Conservation (phyloP, 2,113 vertebrate species). For the Ceyx melanurus region DNA sequence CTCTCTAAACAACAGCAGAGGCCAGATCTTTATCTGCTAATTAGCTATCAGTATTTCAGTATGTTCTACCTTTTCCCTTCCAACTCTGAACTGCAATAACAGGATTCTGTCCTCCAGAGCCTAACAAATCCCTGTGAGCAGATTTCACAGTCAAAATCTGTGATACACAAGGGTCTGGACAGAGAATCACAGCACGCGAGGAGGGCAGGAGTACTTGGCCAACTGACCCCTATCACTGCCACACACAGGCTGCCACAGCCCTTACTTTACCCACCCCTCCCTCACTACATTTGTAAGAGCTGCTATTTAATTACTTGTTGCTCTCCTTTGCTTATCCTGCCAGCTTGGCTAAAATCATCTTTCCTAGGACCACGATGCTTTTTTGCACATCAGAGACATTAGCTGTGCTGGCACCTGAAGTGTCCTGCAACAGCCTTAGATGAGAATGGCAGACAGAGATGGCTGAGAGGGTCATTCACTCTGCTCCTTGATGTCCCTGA, state of each 20-base stretch:
- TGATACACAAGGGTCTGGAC: neutral
- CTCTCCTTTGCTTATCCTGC: neutral
- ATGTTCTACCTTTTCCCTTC: neutral
- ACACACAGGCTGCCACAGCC: neutral
- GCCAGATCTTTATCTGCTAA: slow-evolving; percentile 32
- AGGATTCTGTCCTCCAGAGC: neutral
- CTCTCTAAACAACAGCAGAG: neutral
- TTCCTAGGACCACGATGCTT: neutral
- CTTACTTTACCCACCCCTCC: neutral
- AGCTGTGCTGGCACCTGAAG: slow-evolving; percentile 7
- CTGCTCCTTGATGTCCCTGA: slow-evolving; percentile 11
- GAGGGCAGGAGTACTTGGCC: neutral
- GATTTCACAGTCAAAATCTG: neutral
- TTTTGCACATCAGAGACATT: neutral
- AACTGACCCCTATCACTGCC: neutral
- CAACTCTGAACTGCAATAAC: neutral
- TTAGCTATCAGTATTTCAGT: neutral
- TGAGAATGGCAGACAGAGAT: neutral
- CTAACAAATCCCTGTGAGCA: neutral
- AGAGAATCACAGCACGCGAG: neutral
- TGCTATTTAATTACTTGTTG: neutral
- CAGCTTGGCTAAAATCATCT: neutral
- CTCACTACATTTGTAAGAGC: neutral
- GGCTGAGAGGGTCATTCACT: slow-evolving; percentile 21
- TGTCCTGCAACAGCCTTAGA: neutral